These are phyloP conservation scores for Drosophila ercepeae DNA, from an alignment of 1,140 invertebrate genomes.

Conservation along the genomic window DNA sequence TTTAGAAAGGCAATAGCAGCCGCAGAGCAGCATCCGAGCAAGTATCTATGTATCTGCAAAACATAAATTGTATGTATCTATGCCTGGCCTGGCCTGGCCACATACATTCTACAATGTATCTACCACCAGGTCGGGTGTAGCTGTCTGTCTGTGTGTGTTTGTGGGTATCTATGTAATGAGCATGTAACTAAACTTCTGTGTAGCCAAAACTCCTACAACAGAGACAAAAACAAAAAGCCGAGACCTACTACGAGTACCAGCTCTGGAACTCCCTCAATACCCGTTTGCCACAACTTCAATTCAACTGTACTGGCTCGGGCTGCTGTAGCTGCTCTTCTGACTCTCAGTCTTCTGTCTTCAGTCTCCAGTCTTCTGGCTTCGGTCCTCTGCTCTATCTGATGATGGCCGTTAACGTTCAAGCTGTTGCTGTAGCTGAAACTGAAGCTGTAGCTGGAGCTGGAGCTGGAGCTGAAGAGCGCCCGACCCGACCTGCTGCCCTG, in stretches of 20 bases:
- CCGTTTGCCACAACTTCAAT: slow-evolving; percentile 75
- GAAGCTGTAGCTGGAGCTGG: background rate
- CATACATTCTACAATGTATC: slow-evolving; percentile 59
- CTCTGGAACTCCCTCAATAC: slow-evolving; percentile 69
- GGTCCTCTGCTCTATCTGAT: slow-evolving; percentile 70
- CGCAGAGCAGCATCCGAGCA: slow-evolving; percentile 40
- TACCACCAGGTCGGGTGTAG: slow-evolving; percentile 2
- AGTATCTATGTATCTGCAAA: slow-evolving; percentile 44
- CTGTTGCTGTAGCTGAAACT: slow-evolving; percentile 48
- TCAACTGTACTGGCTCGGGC: slow-evolving; percentile 67
- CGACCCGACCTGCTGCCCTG: slow-evolving; percentile 65
- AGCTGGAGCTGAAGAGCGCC: slow-evolving; percentile 62
- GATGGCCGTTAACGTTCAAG: slow-evolving; percentile 79
- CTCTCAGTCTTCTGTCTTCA: slow-evolving; percentile 7
- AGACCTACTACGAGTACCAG: slow-evolving; percentile 26
- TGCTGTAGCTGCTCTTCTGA: slow-evolving; percentile 16
- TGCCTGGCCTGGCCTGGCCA: slow-evolving; percentile 44
- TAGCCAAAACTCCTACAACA: slow-evolving; percentile 80
- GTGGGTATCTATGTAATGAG: slow-evolving; percentile 75
- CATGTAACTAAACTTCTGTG: slow-evolving; percentile 81
- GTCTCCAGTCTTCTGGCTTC: slow-evolving; percentile 12
- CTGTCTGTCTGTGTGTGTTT: slow-evolving; percentile 10
- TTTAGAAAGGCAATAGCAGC: slow-evolving; percentile 72
- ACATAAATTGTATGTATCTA: slow-evolving; percentile 62
- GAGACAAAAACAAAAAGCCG: slow-evolving; percentile 58